A percentile compares a stretch with the other conserved stretches of the same genome.
These are phyloP conservation scores for Acleris laterana DNA, from an alignment of 2,888 invertebrate genomes.

Conservation along the genomic window DNA sequence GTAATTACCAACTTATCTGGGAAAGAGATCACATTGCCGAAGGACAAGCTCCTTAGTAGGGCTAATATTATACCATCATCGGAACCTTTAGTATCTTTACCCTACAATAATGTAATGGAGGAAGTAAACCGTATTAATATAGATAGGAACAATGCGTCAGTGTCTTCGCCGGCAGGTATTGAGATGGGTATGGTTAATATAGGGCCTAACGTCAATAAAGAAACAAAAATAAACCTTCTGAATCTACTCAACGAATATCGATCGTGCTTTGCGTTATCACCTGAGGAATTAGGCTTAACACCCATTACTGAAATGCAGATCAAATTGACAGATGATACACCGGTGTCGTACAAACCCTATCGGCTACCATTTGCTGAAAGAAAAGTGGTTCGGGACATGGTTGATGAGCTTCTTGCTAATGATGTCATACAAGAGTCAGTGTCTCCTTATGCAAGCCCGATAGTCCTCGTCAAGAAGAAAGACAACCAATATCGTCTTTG, in stretches of 20 bases:
- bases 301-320: constrained; percentile 23
- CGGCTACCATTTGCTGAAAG: constrained; percentile 20
- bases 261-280: constrained; percentile 25
- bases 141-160: too few species aligned
- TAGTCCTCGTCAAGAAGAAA: constrained; percentile 12
- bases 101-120: too few species aligned
- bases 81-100: too few species aligned
- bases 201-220: background rate
- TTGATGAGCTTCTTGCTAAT: constrained; percentile 14
- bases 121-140: too few species aligned
- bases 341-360: constrained; percentile 27
- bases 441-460: constrained; percentile 13
- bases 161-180: background rate
- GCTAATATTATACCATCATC: too few species aligned
- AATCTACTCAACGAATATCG: constrained; percentile 16
- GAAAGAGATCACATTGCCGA: too few species aligned
- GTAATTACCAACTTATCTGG: too few species aligned
- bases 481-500: constrained; percentile 42
- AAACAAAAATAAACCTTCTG: background rate
- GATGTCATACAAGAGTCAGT: constrained; percentile 10
- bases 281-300: constrained; percentile 24
- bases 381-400: constrained; percentile 18
- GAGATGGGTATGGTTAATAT: background rate
- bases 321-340: constrained; percentile 10
- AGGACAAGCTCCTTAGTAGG: too few species aligned